Evolutionary conservation across 2,113 vertebrate genomes (phyloP).

Genomic region (Limnothrissa miodon): DNA sequence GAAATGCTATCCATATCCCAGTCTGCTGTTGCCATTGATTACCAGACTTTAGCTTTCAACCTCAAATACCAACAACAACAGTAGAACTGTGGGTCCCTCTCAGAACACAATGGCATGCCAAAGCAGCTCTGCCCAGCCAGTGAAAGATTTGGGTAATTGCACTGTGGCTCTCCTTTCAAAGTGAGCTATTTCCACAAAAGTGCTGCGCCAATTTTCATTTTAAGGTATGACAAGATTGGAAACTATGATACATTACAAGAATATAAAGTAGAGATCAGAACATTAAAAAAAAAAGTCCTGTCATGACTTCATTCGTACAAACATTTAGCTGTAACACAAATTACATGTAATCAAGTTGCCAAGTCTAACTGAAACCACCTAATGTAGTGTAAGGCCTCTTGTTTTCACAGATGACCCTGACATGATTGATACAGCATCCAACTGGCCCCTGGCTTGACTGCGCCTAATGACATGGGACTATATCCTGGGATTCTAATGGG

Average conservation of each 20-base stretch:
- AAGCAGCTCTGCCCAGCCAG: not conserved
- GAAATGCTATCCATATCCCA: not conserved
- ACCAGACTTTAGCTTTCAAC: not conserved
- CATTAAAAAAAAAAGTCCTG: not conserved
- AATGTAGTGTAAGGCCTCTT: not conserved
- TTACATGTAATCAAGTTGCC: not conserved
- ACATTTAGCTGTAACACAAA: not conserved
- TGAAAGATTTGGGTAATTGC: not conserved
- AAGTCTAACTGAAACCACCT: not conserved
- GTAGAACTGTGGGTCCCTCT: not conserved
- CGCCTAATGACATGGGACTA: too few relatives aligned
- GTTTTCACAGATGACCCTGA: too few relatives aligned
- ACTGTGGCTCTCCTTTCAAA: not conserved
- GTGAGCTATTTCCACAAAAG: not conserved
- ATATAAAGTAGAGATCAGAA: not conserved
- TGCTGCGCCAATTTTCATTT: not conserved
- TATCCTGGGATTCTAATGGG: too few relatives aligned
- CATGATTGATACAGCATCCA: too few relatives aligned
- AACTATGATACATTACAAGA: not conserved
- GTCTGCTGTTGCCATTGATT: not conserved
- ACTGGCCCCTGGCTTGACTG: too few relatives aligned
- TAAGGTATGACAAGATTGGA: not conserved
- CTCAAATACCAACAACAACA: not conserved
- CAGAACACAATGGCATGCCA: not conserved
- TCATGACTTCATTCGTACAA: not conserved